phyloP scores from a whole-genome alignment of 2,888 invertebrate genomes.

The Nysson spinosus region DNA sequence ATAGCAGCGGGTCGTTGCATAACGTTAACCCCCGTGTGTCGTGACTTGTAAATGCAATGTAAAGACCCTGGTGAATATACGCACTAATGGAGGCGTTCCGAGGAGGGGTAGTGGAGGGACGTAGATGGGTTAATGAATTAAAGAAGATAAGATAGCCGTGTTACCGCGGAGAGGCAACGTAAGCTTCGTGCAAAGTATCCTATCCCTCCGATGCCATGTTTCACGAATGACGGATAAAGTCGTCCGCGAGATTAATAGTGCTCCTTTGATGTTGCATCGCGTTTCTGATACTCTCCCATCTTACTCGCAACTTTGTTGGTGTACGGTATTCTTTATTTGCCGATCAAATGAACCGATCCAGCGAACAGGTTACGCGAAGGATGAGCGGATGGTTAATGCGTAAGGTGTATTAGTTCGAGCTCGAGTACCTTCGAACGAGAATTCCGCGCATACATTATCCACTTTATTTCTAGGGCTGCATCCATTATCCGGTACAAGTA shows the following conservation, averaged over 20 bases:
- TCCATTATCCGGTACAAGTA: too few relatives aligned
- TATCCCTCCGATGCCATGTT: background rate
- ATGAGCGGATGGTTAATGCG: too few relatives aligned
- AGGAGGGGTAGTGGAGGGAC: constrained; percentile 19
- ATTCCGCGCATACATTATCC: too few relatives aligned
- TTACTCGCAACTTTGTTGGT: too few relatives aligned
- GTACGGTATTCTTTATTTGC: too few relatives aligned
- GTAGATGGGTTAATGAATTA: constrained; percentile 49
- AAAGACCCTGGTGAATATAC: constrained; percentile 50
- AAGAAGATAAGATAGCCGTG: constrained; percentile 43
- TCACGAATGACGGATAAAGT: background rate
- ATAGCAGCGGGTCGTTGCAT: constrained; percentile 51
- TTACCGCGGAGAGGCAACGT: constrained; percentile 18
- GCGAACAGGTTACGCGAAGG: too few relatives aligned
- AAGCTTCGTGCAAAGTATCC: background rate
- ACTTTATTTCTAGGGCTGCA: too few relatives aligned
- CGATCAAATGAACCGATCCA: too few relatives aligned
- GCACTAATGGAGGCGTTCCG: constrained; percentile 46
- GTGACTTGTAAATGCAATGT: constrained; percentile 52
- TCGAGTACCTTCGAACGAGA: too few relatives aligned
- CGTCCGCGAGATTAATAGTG: background rate
- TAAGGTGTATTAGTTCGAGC: too few relatives aligned
- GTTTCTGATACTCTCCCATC: too few relatives aligned
- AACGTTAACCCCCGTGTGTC: constrained; percentile 54
- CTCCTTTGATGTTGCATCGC: background rate